phyloP scores from a whole-genome alignment of 2,888 invertebrate genomes.

The Meandrusa payeni region DNA sequence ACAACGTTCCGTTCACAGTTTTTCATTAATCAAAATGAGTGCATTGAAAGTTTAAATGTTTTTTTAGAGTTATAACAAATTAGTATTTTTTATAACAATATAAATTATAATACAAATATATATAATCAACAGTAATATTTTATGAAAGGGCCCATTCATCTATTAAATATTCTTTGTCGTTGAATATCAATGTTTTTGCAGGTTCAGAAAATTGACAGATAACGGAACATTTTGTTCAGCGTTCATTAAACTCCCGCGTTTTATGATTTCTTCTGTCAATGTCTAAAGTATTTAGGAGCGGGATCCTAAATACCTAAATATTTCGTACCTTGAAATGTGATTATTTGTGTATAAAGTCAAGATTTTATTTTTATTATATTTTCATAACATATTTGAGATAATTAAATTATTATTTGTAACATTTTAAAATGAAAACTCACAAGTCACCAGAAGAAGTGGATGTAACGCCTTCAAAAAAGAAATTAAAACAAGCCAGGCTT shows the following conservation, averaged over 20 bases:
- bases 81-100: too few relatives aligned
- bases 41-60: too few relatives aligned
- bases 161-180: too few relatives aligned
- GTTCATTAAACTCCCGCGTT: conserved; percentile 55
- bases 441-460: conserved; percentile 57
- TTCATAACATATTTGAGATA: too few relatives aligned
- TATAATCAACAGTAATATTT: too few relatives aligned
- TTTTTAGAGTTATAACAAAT: too few relatives aligned
- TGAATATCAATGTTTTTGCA: too few relatives aligned
- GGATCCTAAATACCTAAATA: too few relatives aligned
- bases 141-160: too few relatives aligned
- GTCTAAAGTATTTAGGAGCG: conserved; percentile 37
- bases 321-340: conserved; percentile 31
- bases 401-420: background rate
- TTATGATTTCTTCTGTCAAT: conserved; percentile 49
- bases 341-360: conserved; percentile 28
- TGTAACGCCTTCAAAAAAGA: conserved; percentile 76
- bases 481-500: conserved; percentile 82
- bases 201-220: background rate
- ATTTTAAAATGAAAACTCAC: conserved; percentile 58
- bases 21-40: too few relatives aligned
- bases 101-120: too few relatives aligned
- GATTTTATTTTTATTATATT: background rate
- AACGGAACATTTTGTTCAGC: conserved; percentile 25
- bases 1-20: too few relatives aligned